Evolutionary conservation across 2,888 invertebrate species (phyloP), one percentile per base, ranked within the genome.

Genomic region (Brachyptera putata): DNA sequence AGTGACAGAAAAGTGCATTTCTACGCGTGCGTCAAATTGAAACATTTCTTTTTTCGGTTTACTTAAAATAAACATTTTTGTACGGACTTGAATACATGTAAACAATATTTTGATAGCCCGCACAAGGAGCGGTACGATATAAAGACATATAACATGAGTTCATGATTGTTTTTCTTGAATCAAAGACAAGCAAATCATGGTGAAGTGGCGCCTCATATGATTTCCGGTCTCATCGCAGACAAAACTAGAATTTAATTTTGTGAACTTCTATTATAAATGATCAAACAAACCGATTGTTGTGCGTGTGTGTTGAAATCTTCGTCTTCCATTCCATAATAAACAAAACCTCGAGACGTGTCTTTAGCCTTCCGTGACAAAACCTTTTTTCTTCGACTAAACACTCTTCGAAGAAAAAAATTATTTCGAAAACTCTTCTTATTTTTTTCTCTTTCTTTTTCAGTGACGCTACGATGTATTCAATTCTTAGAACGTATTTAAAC

Each of bases 321-420:
- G 39, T n/a, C 39, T 37, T 37, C n/a, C 39, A 37, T 37, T 37
- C 39, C 39, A 37, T n/a, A 37, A 37, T 37, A 37, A 37, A 37
- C 39, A 37, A n/a, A n/a, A n/a, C n/a, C n/a, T 50, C 34, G 16
- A 30, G 53, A 36, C 36, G 36, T 34, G 36, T 18, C 36, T 22
- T 2, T 36, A 18, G 50, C 18, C 53, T 53, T 53, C 53, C 53
- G 53, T 53, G 53, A 53, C 53, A 53, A 3, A 18, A 22, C 13
- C 21, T 36, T 53, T 53, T 53, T 36, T 26, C 18, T 30, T n/a
- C n/a, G n/a, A n/a, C 30, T 30, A 11, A 7, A 7, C 30, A 7
- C 30, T 30, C 30, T 30, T 30, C 30, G 30, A 30, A 11, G 30
- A 30, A 30, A n/a, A n/a, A n/a, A n/a, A n/a, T n/a, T n/a, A n/a